phyloP scores from a whole-genome alignment of 1,140 invertebrate species.

The Thaumetopoea pityocampa region DNA sequence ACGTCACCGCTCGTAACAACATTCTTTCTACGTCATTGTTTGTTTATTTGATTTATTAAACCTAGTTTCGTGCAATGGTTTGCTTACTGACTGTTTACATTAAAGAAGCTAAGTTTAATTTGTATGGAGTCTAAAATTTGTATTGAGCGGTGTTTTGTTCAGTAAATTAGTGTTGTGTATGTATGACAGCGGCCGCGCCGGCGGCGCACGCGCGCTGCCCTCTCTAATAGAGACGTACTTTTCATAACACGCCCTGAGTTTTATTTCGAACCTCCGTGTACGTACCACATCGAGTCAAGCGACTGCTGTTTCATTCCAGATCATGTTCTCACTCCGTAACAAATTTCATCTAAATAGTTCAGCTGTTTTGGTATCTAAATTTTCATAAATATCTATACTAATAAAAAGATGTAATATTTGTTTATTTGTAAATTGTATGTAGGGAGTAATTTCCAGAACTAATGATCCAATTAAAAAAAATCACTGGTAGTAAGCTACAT shows the following conservation, averaged over 20 bases:
- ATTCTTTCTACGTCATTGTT: background rate
- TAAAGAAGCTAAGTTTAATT: background rate
- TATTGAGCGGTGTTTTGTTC: conserved; percentile 21
- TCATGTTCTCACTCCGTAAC: too few species aligned
- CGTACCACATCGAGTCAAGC: too few species aligned
- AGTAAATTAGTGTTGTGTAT: conserved; percentile 23
- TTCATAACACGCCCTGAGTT: conserved; percentile 51
- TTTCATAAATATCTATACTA: too few species aligned
- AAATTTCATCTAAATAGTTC: too few species aligned
- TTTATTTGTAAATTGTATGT: too few species aligned
- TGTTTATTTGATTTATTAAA: background rate
- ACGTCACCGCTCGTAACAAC: background rate
- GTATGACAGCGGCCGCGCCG: conserved; percentile 6
- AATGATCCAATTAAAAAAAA: too few species aligned
- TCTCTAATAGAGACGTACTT: conserved; percentile 65
- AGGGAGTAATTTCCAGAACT: too few species aligned
- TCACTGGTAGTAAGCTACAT: too few species aligned
- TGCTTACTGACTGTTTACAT: background rate
- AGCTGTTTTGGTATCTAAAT: too few species aligned
- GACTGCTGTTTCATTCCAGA: background rate
- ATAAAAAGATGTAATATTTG: too few species aligned
- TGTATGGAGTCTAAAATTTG: conserved; percentile 27
- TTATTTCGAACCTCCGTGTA: conserved; percentile 35
- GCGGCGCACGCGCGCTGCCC: conserved; percentile 20
- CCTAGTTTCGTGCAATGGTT: background rate